Base-by-base conservation (phyloP, 2,797 vertebrate genomes). In the Sebastiscus tertius region DNA sequence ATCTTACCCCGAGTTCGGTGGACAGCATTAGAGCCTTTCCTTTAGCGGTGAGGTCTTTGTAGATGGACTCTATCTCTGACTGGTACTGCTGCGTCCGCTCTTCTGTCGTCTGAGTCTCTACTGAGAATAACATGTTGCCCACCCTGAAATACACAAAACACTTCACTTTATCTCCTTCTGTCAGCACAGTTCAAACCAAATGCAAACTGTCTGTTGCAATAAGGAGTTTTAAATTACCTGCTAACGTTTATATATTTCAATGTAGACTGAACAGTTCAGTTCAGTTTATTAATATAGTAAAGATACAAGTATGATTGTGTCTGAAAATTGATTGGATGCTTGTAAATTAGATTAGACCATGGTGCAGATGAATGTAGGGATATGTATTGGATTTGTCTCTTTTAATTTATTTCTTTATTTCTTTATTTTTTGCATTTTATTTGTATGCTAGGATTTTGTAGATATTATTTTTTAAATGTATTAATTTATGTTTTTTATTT, bases 61-160 rank as follows among this genome's bases (percentile, higher is more conserved):
- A 99, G 75, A 99, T 96, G 0, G 97, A 97, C 86, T 99, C 98
- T 18, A 99, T 98, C 96, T 99, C 98, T 1, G 96, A 97, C 82
- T 99, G 98, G 91, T 99, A 99, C 80, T 98, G 95, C 90, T 98
- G 97, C 3, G 98, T 99, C 87, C 98, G 95, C 89, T 99, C 98
- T 75, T 99, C 98, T 64, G 98, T 99, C 16, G 97, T 99, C 93
- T 99, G 98, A 1, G 98, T 99, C 94, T 99, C 98, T 63, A 99
- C 97, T 0, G 98, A 99, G 94, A 99, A 99, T 6, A 99, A 39
- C 95, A 99, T 97, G 91, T 99, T 99, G 52, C 98, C 98, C 93
- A 99, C 96, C 88, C 98, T 99, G 22, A 54, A 36, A 81, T 1
- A 66, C 62, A 60, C 31, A 67, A 74, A 42, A 59, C 31, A 68